Evolutionary conservation across 64 coral and sea anemone species (phyloP), one percentile per base, ranked within the genome.

Genomic region (Orbicella faveolata): DNA sequence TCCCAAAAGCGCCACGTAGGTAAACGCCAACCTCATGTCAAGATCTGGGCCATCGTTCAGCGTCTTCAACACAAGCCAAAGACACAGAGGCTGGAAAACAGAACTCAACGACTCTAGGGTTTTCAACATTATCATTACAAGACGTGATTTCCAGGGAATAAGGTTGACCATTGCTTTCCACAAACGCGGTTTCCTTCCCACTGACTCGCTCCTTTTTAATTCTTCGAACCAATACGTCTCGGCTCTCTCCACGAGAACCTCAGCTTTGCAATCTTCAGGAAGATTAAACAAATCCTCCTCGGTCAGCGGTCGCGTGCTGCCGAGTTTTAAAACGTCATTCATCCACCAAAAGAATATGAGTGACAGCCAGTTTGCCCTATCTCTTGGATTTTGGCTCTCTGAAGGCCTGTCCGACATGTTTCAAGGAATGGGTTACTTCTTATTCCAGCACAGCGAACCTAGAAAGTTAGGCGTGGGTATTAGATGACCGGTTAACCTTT

Each of bases 321-420:
- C 79, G 34, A 64, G 30, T 36, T 26, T 62, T 4, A 82, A 30
- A 17, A 82, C 30, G 61, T 82, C 79, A 30, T 82, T 59, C 67
- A 70, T 70, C 67, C 67, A 70, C 20, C 20, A 70, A 8, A 95
- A 95, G 8, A 75, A 89, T 19, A 96, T 62, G 7, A 81, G 14
- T 8, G 94, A 92, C 0, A 92, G 17, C 10, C 85, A 36, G 23
- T 54, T 54, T 36, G 89, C 89, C 23, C 52, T 44, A 35, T 61
- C 79, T 90, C 55, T 83, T 30, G 89, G 89, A 75, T 90, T 90
- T 36, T 23, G 21, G n/a, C 67, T 70, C 21, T 70, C 25, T 70
- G 67, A 4, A 70, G 67, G 8, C 20, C 25, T 21, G 9, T 30
- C 30, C 30, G 10, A 4, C 67, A 70, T 70, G 21, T n/a, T 70